Base-by-base conservation (phyloP, 2,888 invertebrate genomes). In the Drepana falcataria region DNA sequence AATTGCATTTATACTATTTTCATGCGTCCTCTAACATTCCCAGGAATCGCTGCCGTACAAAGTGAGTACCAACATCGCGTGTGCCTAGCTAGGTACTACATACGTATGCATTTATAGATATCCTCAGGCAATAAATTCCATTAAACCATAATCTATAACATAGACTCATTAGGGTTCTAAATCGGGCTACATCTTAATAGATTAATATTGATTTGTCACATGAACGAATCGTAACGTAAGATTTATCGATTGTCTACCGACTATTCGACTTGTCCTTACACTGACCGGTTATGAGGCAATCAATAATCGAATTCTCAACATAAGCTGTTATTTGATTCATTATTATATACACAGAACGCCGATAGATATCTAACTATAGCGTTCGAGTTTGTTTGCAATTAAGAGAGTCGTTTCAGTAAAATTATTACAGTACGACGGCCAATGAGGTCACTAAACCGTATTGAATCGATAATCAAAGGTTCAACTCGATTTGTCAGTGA, bases 141-240 rank as follows among this genome's bases (percentile, higher is more conserved):
- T 48, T 48, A 35, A 48, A 48, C 6, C 34, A 34, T 3, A 35
- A 35, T 48, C 35, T 2, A 44, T 44, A 44, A 44, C 6, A 37
- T 37, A 37, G 3, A 37, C 5, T 4, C 37, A 4, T 37, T 4
- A 4, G 37, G 35, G 34, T 48, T 48, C 48, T 48, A 33, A 48
- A 48, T 48, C 48, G 2, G 3, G 6, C 44, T 9, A 9, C 9
- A 48, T 34, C 35, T 48, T 6, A 35, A 49, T 49, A 40, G 40
- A 49, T 49, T 40, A 49, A 49, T 49, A 40, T 40, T 33, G 49
- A 40, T 49, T 49, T 49, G 49, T 49, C 49, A 40, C 40, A 49
- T 40, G 33, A 49, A 49, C 21, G 49, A 49, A 40, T 40, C 37
- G 33, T 49, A 40, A 40, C 33, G 33, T 49, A 44, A 33, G 7